phyloP scores from a whole-genome alignment of 2,113 vertebrate species.

The Rattus rattus region DNA sequence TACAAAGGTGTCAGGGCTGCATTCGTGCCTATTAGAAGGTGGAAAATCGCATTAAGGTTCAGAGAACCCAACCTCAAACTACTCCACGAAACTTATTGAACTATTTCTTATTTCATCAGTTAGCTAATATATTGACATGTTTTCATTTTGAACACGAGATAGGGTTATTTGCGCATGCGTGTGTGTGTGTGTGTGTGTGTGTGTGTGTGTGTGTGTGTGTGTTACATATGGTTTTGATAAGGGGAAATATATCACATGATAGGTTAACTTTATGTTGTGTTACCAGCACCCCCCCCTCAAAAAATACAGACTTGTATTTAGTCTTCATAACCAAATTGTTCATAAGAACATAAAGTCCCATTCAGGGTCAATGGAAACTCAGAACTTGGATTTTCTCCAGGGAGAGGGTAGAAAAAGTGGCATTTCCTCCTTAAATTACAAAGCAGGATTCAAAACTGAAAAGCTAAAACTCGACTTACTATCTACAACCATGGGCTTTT shows the following conservation, averaged over 20 bases:
- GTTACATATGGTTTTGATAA: constrained; percentile 35
- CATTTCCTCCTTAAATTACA: constrained; percentile 19
- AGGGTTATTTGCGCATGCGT: neutral
- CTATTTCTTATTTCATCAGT: neutral
- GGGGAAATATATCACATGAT: neutral
- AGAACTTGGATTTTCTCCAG: constrained; percentile 61
- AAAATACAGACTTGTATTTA: constrained; percentile 52
- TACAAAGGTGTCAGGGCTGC: too few species aligned
- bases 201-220: neutral
- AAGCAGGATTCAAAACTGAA: constrained; percentile 55
- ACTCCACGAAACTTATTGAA: neutral
- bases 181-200: too few species aligned
- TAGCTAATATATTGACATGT: neutral
- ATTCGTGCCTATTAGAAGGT: too few species aligned
- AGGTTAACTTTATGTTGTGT: constrained; percentile 3
- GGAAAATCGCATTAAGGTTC: constrained; percentile 18
- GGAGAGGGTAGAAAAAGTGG: constrained; percentile 15
- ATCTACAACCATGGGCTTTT: neutral
- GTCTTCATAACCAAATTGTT: constrained; percentile 52
- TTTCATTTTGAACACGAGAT: constrained; percentile 25
- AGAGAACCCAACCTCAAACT: neutral
- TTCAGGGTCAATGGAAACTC: constrained; percentile 68
- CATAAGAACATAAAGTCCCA: constrained; percentile 56
- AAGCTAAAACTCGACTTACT: constrained; percentile 14
- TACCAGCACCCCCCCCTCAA: neutral